Evolutionary conservation across 37 sponge, comb jelly and placozoan genomes (phyloP).

Genomic region (Cladorhizidae sp.): DNA sequence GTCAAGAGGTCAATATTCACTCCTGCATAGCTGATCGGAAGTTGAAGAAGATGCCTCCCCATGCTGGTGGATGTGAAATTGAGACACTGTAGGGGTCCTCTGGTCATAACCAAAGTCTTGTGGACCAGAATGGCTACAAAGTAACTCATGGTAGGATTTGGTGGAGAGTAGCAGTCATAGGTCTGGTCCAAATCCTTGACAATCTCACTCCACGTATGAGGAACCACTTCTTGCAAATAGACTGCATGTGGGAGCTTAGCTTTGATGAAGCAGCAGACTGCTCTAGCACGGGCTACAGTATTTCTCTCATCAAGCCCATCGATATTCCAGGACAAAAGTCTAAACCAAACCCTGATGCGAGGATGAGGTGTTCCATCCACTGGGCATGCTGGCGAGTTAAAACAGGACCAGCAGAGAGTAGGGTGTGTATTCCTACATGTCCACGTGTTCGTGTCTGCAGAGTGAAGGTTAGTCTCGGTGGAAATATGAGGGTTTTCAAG

Average conservation of each 20-base stretch:
- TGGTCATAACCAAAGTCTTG: constrained; percentile 1
- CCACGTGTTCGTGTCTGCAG: too few relatives aligned
- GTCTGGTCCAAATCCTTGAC: not conserved
- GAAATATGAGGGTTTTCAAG: too few relatives aligned
- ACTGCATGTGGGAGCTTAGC: constrained; percentile 53
- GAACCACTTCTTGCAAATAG: constrained; percentile 80
- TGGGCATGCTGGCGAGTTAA: too few relatives aligned
- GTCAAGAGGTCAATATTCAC: constrained; percentile 51
- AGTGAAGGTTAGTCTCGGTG: too few relatives aligned
- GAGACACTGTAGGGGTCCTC: constrained; percentile 11
- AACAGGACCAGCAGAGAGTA: too few relatives aligned
- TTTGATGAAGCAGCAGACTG: constrained; percentile 47
- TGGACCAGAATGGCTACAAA: constrained; percentile 59
- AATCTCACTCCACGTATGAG: constrained; percentile 13
- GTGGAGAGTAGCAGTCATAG: constrained; percentile 36
- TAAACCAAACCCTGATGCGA: not conserved
- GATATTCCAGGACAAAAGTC: constrained; percentile 82
- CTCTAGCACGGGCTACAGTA: constrained; percentile 25
- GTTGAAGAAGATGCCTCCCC: constrained; percentile 69
- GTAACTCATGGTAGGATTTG: constrained; percentile 20
- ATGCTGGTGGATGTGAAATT: constrained; percentile 49
- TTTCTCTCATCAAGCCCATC: constrained; percentile 76
- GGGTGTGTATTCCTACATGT: too few relatives aligned
- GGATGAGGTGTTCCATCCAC: too few relatives aligned
- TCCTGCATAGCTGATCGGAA: constrained; percentile 26